A percentile compares a stretch with the other conserved stretches of the same genome.
Conservation (phyloP, 1,140 invertebrate species). For the Olivierus martensii region DNA sequence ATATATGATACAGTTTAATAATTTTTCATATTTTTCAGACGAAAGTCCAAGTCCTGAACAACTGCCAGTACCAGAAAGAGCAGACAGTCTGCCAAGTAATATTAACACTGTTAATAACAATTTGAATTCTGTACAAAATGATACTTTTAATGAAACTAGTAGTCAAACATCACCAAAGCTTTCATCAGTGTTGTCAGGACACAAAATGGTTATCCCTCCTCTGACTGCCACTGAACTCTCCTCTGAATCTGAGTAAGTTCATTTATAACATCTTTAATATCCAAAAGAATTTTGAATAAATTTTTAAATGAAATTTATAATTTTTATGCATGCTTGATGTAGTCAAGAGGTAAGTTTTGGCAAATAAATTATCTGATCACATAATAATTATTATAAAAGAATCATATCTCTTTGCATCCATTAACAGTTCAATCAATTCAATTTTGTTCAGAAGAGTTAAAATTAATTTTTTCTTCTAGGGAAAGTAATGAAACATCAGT, state of each 20-base stretch:
- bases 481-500: conserved; percentile 15
- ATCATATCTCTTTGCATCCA: no score
- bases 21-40: conserved; percentile 4
- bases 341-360: background rate
- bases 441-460: no score
- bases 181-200: conserved; percentile 11
- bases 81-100: conserved; percentile 12
- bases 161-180: conserved; percentile 3
- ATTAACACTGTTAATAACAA: conserved; percentile 11
- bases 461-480: background rate
- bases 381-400: no score
- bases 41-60: conserved; percentile 16
- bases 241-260: conserved; percentile 20
- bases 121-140: background rate
- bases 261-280: background rate
- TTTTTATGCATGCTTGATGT: background rate
- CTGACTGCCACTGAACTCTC: conserved; percentile 15
- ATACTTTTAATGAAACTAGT: conserved; percentile 1
- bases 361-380: no score
- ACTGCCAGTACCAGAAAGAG: conserved; percentile 13
- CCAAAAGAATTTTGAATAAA: background rate
- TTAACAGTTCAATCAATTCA: no score
- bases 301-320: background rate
- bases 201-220: conserved; percentile 15
- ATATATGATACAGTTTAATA: background rate